These are phyloP conservation scores for Aplidium turbinatum DNA, from an alignment of 23 tunicate genomes.

Conservation along the genomic window DNA sequence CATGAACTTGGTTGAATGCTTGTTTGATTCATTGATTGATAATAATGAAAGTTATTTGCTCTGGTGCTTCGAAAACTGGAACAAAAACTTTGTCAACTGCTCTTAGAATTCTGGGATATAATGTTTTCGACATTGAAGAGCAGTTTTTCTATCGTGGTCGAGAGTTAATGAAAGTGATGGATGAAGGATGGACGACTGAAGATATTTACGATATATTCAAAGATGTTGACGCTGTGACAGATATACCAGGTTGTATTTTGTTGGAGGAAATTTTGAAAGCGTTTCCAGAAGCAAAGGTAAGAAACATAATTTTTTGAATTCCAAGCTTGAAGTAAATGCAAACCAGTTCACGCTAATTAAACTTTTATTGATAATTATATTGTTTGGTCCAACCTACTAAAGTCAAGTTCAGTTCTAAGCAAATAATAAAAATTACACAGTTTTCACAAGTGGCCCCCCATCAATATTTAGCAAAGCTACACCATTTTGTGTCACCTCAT, in stretches of 20 bases:
- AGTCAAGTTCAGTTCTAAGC: too few species aligned
- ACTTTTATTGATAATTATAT: too few species aligned
- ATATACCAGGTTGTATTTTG: slow-evolving; percentile 43
- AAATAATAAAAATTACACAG: too few species aligned
- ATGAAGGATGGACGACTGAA: slow-evolving; percentile 48
- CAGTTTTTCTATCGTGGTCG: slow-evolving; percentile 42
- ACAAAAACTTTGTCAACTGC: slow-evolving; percentile 54
- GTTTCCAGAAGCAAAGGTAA: slow-evolving; percentile 75
- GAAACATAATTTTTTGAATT: too few species aligned
- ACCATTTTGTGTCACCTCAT: too few species aligned
- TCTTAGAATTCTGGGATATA: slow-evolving; percentile 40
- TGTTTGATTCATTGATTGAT: too few species aligned
- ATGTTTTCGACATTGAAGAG: slow-evolving; percentile 67
- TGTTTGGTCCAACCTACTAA: too few species aligned
- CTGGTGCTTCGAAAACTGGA: slow-evolving; percentile 63
- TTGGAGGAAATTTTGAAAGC: slow-evolving; percentile 60
- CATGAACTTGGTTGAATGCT: too few species aligned
- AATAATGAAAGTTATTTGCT: slow-evolving; percentile 60
- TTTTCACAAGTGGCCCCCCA: too few species aligned
- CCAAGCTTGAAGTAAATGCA: too few species aligned
- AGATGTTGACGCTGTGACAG: slow-evolving; percentile 73
- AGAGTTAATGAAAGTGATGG: slow-evolving; percentile 15
- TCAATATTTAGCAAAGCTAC: too few species aligned
- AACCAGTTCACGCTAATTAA: too few species aligned
- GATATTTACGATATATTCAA: slow-evolving; percentile 34